Evolutionary conservation across 2,113 vertebrate species (phyloP).

Genomic region (Syngnathus floridae): DNA sequence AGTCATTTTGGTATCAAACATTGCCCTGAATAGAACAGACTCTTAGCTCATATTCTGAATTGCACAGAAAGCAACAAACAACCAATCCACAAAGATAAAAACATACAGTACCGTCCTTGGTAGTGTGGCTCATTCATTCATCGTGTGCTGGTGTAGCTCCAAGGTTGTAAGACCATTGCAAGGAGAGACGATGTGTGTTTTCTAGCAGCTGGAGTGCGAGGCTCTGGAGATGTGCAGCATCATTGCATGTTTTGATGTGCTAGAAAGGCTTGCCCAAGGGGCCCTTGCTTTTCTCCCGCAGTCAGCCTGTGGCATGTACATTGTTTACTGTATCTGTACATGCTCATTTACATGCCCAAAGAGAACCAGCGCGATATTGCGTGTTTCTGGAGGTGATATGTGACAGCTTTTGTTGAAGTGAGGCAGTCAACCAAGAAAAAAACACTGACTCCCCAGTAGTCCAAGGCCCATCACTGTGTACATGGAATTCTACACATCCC

Average conservation of each 20-base stretch:
- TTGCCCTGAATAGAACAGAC: too few species aligned
- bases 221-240: constrained; percentile 44
- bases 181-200: constrained; percentile 12
- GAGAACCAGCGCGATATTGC: constrained; percentile 22
- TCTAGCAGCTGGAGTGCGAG: constrained; percentile 18
- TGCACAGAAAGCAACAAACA: neutral
- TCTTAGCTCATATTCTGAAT: neutral
- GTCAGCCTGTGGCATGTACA: constrained; percentile 7
- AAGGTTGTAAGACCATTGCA: constrained; percentile 40
- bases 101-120: neutral
- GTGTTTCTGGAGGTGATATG: constrained; percentile 15
- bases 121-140: constrained; percentile 26
- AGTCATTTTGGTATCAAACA: too few species aligned
- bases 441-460: too few species aligned
- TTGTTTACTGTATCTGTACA: constrained; percentile 13
- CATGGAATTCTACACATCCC: constrained; percentile 11
- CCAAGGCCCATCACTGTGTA: neutral
- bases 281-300: constrained; percentile 6
- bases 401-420: neutral
- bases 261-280: constrained; percentile 36
- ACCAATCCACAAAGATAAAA: neutral
- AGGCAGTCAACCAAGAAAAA: constrained; percentile 10
- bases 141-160: constrained; percentile 23
- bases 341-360: constrained; percentile 44
- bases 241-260: constrained; percentile 41